These are phyloP conservation scores for Syndactyla subalaris DNA, from an alignment of 2,797 vertebrate genomes.

Conservation along the genomic window DNA sequence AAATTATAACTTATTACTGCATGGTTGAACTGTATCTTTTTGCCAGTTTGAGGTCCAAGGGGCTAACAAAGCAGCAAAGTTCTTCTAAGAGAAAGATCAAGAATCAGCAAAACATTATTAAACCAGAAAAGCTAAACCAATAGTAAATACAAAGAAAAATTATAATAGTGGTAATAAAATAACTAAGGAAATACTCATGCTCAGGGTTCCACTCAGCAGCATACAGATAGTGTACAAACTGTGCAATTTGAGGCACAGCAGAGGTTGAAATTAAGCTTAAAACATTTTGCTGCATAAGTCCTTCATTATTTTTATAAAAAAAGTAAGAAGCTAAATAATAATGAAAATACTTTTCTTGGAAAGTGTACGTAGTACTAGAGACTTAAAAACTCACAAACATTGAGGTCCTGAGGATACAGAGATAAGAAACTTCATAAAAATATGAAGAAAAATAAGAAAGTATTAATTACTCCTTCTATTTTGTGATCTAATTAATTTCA, in stretches of 20 bases:
- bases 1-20: conserved; percentile 61
- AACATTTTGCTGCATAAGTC: not conserved
- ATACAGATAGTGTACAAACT: not conserved
- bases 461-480: not conserved
- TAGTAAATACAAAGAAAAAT: not conserved
- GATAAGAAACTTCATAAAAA: not conserved
- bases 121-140: not conserved
- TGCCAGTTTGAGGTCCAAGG: conserved; percentile 44
- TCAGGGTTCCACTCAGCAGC: not conserved
- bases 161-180: not conserved
- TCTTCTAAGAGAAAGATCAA: not conserved
- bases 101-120: not conserved
- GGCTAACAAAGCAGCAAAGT: not conserved
- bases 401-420: not conserved
- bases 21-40: conserved; percentile 23
- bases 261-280: not conserved
- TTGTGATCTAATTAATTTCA: not conserved
- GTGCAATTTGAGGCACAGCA: not conserved
- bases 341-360: not conserved
- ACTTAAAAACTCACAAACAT: not conserved
- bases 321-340: not conserved
- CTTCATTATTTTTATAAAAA: not conserved
- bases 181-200: not conserved
- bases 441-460: not conserved
- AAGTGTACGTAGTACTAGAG: accelerated